A percentile compares a stretch with the other conserved stretches of the same genome.
Evolutionary conservation across 2,113 vertebrate species (phyloP).

Genomic region (Dunckerocampus dactyliophorus): DNA sequence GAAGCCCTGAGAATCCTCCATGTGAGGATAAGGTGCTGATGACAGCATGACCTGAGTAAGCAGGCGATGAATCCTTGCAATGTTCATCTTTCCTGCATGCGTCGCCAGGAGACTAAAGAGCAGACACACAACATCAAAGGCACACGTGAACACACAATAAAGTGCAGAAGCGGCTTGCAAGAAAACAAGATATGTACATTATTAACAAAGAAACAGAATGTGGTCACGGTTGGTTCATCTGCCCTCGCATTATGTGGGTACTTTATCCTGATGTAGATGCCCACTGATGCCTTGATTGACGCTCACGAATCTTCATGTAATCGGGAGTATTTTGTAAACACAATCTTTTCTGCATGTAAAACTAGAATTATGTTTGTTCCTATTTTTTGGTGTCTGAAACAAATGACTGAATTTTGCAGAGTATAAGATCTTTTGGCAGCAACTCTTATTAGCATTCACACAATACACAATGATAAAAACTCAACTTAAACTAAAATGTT

Average conservation of each 20-base stretch:
- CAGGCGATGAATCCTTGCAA: background rate
- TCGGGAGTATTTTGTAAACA: too few species aligned
- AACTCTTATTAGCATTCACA: too few species aligned
- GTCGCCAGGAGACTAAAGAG: slow-evolving; percentile 26
- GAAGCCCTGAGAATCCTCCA: slow-evolving; percentile 8
- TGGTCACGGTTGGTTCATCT: background rate
- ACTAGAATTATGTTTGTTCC: too few species aligned
- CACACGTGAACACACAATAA: slow-evolving; percentile 48
- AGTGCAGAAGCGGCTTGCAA: slow-evolving; percentile 64
- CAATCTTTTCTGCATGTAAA: too few species aligned
- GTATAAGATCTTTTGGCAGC: too few species aligned
- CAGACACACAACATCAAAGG: slow-evolving; percentile 26
- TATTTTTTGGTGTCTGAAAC: too few species aligned
- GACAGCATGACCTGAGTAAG: background rate
- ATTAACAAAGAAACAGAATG: slow-evolving; percentile 29
- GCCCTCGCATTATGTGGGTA: too few species aligned
- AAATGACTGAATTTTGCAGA: too few species aligned
- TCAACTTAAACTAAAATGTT: background rate
- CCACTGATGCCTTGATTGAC: too few species aligned
- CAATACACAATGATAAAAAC: too few species aligned
- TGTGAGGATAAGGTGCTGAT: background rate
- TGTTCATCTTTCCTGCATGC: background rate
- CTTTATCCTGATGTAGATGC: too few species aligned
- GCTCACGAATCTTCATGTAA: too few species aligned
- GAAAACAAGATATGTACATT: slow-evolving; percentile 48